Percentiles rank a stretch among this genome's conserved stretches.
Evolutionary conservation across 2,797 vertebrate species (phyloP).

Genomic region (Lycodopsis pacificus): DNA sequence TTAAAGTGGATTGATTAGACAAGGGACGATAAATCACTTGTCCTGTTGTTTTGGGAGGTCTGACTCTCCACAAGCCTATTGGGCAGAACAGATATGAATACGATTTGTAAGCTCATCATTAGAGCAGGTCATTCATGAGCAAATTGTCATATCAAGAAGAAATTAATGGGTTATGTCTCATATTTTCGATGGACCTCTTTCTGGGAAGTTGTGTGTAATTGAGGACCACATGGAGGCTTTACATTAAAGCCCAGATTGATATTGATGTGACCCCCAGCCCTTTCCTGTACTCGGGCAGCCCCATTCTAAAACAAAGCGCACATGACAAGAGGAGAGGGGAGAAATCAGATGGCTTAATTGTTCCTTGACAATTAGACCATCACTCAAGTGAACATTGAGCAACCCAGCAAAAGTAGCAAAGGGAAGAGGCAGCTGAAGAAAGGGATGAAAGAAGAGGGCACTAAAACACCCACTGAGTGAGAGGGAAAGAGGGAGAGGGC

Average conservation of each 20-base stretch:
- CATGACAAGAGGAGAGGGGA: constrained; percentile 74
- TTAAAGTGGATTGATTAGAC: constrained; percentile 68
- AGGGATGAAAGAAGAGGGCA: constrained; percentile 84
- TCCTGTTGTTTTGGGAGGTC: constrained; percentile 36
- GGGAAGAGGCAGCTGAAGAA: constrained; percentile 78
- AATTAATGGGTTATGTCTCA: constrained; percentile 4
- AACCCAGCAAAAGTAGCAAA: constrained; percentile 80
- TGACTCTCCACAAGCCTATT: constrained; percentile 18
- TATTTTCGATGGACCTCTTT: constrained; percentile 14
- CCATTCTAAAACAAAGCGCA: constrained; percentile 77
- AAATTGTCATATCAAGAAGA: not conserved
- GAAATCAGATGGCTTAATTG: constrained; percentile 88
- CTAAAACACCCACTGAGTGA: constrained; percentile 87
- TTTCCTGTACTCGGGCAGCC: constrained; percentile 69
- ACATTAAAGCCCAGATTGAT: constrained; percentile 73
- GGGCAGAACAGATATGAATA: constrained; percentile 7
- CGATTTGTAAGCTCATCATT: not conserved
- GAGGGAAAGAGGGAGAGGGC: constrained; percentile 77
- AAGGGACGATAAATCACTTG: constrained; percentile 72
- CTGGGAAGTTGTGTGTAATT: constrained; percentile 30
- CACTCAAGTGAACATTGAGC: constrained; percentile 84
- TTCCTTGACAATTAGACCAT: constrained; percentile 85
- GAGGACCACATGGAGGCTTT: constrained; percentile 45
- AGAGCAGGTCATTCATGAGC: not conserved
- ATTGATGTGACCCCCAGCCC: constrained; percentile 75